Evolutionary conservation across 2,888 invertebrate genomes (phyloP), one percentile per base, ranked within the genome.

Genomic region (Athalia rosae): DNA sequence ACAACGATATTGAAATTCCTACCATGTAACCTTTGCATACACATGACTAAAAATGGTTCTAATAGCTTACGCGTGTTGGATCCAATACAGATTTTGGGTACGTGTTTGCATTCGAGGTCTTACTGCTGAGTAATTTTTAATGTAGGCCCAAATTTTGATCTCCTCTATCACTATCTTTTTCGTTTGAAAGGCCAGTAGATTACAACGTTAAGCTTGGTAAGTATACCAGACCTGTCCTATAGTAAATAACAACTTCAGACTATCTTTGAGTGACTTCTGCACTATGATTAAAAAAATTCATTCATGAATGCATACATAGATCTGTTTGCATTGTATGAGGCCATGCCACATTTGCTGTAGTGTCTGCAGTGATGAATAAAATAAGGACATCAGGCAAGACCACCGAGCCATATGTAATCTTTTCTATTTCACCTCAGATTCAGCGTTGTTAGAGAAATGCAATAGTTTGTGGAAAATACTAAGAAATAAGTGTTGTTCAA

Each of bases 161-260:
- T 28, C 28, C 28, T 28, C 28, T 28, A 28, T 28, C 28, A 2
- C 28, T 28, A 69, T 43, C 13, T 71, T 45, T 11, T 13, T 8
- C 43, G 13, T 45, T 58, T 15, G 45, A 50, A 41, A n/a, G 7
- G 58, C 45, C 13, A 43, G 58, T n/a, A 58, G 45, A 45, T 13
- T 11, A 45, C 15, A 45, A 45, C 15, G 13, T 71, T 45, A 4
- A 13, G 64, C 11, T 58, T 71, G n/a, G 58, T 58, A 71, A 58
- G 5, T 45, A 8, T 28, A 58, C 58, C 43, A 58, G n/a, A 58
- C 43, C 56, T 9, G 58, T 11, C 41, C 41, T 45, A 71, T 41
- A 53, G 71, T 43, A 45, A 71, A n/a, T n/a, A 45, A 56, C 50
- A 53, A 7, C 43, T 69, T 66, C n/a, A 48, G 48, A 15, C 66